A percentile compares a stretch with the other conserved stretches of the same genome.
phyloP scores from a whole-genome alignment of 2,797 vertebrate genomes.

The Tapirus indicus region DNA sequence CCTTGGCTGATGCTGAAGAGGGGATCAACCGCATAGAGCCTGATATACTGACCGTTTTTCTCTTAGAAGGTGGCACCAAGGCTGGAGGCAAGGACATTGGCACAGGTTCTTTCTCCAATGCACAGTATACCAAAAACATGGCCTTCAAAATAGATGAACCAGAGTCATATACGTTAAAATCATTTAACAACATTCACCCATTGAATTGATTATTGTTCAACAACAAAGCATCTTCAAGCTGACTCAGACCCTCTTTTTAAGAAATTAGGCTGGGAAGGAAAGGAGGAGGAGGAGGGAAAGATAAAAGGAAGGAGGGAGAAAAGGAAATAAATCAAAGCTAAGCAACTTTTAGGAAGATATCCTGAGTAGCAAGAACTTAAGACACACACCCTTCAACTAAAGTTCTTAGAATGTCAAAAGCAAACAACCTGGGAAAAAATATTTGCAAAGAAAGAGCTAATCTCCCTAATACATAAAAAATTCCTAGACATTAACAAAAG shows the following conservation, averaged over 20 bases:
- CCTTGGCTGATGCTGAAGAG: conserved; percentile 92
- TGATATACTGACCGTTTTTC: conserved; percentile 93
- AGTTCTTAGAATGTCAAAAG: background rate
- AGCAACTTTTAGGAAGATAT: conserved; percentile 59
- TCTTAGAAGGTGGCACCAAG: conserved; percentile 97
- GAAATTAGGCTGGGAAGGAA: conserved; percentile 31
- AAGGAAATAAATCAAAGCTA: conserved; percentile 55
- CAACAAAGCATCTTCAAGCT: conserved; percentile 37
- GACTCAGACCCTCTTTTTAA: conserved; percentile 49
- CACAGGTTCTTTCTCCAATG: conserved; percentile 97
- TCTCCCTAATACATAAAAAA: background rate
- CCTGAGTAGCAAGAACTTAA: conserved; percentile 21
- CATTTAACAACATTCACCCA: conserved; percentile 41
- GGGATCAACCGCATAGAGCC: conserved; percentile 92
- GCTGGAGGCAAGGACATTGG: conserved; percentile 96
- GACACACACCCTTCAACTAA: conserved; percentile 3
- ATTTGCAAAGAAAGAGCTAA: conserved; percentile 40
- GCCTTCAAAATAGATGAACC: conserved; percentile 89
- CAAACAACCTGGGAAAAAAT: background rate
- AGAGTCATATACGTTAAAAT: conserved; percentile 58
- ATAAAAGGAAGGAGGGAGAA: background rate
- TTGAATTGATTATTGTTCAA: conserved; percentile 28
- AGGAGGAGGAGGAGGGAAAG: background rate
- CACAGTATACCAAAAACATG: conserved; percentile 99
- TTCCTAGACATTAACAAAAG: conserved; percentile 46